Evolutionary conservation across 2,797 vertebrate species (phyloP), one percentile per base, ranked within the genome.

Genomic region (Ciconia nigra): DNA sequence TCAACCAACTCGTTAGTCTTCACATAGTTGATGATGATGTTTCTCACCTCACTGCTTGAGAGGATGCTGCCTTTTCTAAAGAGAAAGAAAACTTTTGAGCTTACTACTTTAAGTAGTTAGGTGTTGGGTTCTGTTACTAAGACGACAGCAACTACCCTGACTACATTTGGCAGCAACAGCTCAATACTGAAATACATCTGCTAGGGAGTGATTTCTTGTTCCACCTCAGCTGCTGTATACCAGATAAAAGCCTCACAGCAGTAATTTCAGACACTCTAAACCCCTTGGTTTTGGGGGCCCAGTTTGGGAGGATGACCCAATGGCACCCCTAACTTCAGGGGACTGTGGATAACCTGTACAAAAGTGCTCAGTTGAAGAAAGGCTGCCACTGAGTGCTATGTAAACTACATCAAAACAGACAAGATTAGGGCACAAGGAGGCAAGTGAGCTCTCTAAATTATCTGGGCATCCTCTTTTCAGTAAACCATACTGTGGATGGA

Each of bases 1-100:
- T 99, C 98, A 73, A 99, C 99, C 77, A 99, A 90, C 69, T 99
- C 98, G 5, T 99, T 99, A 41, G 72, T 98, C 98, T 99, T 99
- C 88, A 99, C 99, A 2, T 99, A 99, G 78, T 98, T 98, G 41
- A 99, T 98, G 96, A 99, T 76, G 57, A 99, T 93, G 21, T 89
- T 98, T 96, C 99, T 98, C 91, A 99, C 99, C 89, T 99, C 99
- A 6, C 95, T 95, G 47, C 98, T 97, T 35, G 99, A 98, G 22
- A 99, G 98, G 44, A 98, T 26, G 33, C 98, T 96, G 90, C 99
- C 99, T 98, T 99, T 99, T 96, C 99, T 99, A 94, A 66, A 80
- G 65, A 80, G 91, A 95, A 89, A 85, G 72, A 93, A 55, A 77
- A 55, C 16, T 57, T 89, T 24, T 21, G 61, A 35, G 29, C n/a